Percentiles rank a stretch among this genome's conserved stretches.
Conservation (phyloP, 2,888 invertebrate species). For the Leptopterna dolabrata region DNA sequence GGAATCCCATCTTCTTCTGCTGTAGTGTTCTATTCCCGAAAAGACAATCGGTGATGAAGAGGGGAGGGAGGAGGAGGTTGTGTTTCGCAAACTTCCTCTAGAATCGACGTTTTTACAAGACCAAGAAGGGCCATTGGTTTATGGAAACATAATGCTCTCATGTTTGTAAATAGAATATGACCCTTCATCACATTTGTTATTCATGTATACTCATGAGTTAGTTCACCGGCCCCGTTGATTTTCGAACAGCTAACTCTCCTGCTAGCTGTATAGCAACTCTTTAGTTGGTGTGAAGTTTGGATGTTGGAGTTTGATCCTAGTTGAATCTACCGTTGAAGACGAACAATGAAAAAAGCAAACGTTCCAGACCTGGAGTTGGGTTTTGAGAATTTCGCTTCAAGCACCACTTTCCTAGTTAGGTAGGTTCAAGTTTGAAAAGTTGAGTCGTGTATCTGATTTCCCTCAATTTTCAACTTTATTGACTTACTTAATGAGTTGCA, state of each 20-base stretch:
- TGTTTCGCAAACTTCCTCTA: conserved; percentile 13
- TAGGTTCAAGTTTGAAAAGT: no score
- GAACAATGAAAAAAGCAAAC: no score
- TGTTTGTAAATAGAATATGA: conserved; percentile 20
- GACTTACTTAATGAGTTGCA: no score
- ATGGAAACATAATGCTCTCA: conserved; percentile 12
- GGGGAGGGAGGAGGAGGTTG: not conserved
- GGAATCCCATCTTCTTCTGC: conserved; percentile 13
- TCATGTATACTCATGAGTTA: conserved; percentile 33
- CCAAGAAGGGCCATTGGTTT: not conserved
- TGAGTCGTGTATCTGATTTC: no score
- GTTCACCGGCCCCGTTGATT: not conserved
- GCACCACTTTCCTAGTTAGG: no score
- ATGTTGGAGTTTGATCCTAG: not conserved
- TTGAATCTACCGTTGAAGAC: not conserved
- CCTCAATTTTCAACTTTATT: no score
- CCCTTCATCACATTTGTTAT: not conserved
- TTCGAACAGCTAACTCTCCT: not conserved
- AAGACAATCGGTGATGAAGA: not conserved
- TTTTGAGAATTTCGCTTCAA: not conserved
- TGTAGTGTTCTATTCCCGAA: not conserved
- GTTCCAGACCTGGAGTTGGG: not conserved
- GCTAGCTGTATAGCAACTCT: not conserved
- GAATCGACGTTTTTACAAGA: conserved; percentile 46
- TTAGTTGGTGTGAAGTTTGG: not conserved